Evolutionary conservation across 1,140 invertebrate genomes (phyloP).

Genomic region (Acromyrmex heyeri): DNA sequence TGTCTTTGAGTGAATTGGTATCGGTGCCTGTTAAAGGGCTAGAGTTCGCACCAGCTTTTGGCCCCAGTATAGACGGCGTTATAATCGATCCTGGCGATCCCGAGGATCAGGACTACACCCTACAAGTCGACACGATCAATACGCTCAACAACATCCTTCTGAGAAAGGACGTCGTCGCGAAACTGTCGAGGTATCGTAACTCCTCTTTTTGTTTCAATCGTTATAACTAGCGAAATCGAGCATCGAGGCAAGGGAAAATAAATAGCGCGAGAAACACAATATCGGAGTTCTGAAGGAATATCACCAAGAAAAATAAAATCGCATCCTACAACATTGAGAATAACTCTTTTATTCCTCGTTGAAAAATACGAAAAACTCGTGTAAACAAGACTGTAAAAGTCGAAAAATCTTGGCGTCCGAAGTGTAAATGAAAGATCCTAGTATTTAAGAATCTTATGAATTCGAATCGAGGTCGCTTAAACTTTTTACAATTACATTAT

Average conservation of each 20-base stretch:
- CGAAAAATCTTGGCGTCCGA: background rate
- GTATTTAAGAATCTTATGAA: background rate
- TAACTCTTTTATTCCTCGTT: constrained; percentile 1
- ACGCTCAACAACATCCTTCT: constrained; percentile 92
- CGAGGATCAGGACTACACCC: constrained; percentile 86
- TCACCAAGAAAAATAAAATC: constrained; percentile 35
- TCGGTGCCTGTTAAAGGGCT: constrained; percentile 92
- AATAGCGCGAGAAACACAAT: constrained; percentile 54
- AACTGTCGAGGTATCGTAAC: constrained; percentile 88
- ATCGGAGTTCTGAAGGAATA: background rate
- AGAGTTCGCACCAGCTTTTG: constrained; percentile 95
- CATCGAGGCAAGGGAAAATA: constrained; percentile 40
- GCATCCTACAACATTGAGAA: constrained; percentile 6
- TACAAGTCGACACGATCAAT: constrained; percentile 89
- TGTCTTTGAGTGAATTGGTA: constrained; percentile 91
- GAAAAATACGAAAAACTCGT: constrained; percentile 21
- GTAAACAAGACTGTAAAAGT: background rate
- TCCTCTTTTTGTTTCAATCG: background rate
- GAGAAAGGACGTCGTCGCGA: constrained; percentile 91
- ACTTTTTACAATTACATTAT: background rate
- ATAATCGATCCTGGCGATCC: constrained; percentile 92
- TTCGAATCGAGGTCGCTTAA: background rate
- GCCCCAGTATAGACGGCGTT: constrained; percentile 96
- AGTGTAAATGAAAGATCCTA: background rate
- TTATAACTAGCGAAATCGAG: constrained; percentile 52